phyloP scores from a whole-genome alignment of 2,797 vertebrate genomes.

The Mareca strepera region DNA sequence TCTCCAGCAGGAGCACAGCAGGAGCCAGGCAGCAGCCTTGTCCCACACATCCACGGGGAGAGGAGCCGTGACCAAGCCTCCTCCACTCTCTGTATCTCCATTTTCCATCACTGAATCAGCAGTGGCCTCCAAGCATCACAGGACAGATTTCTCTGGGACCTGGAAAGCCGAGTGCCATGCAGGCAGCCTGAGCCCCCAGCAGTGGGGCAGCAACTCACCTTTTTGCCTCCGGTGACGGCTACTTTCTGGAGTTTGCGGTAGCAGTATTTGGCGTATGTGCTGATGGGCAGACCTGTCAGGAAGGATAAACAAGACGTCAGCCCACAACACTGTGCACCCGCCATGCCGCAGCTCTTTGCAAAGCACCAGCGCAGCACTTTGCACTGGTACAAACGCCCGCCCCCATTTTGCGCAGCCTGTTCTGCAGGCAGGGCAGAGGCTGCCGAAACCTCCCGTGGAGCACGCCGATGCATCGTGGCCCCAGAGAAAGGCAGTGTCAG shows the following conservation, averaged over 20 bases:
- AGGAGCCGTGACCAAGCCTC: background rate
- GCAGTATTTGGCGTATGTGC: conserved; percentile 91
- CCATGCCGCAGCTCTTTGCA: background rate
- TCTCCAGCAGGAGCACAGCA: background rate
- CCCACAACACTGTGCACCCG: rapidly evolving
- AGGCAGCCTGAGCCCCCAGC: background rate
- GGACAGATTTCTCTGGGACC: background rate
- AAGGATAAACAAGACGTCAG: background rate
- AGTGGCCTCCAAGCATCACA: rapidly evolving
- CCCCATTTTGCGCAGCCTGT: background rate
- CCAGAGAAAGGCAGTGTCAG: background rate
- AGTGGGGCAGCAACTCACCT: conserved; percentile 75
- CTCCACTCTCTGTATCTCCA: rapidly evolving
- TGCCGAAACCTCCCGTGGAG: rapidly evolving
- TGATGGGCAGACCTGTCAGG: conserved; percentile 85
- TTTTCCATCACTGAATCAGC: background rate
- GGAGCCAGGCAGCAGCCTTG: background rate
- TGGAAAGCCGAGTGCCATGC: rapidly evolving
- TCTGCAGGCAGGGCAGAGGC: background rate
- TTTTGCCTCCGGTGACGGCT: conserved; percentile 89
- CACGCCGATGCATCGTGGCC: rapidly evolving
- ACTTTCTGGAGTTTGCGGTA: conserved; percentile 91
- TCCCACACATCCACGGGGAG: rapidly evolving
- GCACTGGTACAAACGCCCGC: background rate
- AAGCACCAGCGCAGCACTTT: background rate